Base-by-base conservation (phyloP, 2,113 vertebrate species). In the Cebus imitator region DNA sequence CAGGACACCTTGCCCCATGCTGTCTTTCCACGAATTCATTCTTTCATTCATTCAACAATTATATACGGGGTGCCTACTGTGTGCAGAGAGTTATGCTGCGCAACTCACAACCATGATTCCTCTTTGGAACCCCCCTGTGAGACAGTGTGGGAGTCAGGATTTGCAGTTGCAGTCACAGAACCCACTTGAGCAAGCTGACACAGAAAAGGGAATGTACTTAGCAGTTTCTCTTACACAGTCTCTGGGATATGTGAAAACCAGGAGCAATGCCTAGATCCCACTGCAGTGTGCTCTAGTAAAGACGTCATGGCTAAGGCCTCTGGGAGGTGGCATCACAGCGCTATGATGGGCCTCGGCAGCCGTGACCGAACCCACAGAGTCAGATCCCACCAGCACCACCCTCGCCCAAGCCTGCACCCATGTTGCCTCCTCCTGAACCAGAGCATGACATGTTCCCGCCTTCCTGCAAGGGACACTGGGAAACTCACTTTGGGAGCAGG, bases 81-180 rank as follows among this genome's bases (percentile, higher is more conserved):
- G 50, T 21, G 18, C 40, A 35, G 37, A 23, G 48, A 1, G 9
- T n/a, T n/a, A 32, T 1, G 40, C 57, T 75, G 45, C 76, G 90
- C 57, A 23, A 27, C 23, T 66, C 73, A 13, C n/a, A 35, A 14
- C 11, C 50, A 50, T 16, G 10, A 17, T 27, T 21, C 2, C 48
- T n/a, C 35, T 40, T 43, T 43, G n/a, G 37, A 18, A 43, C 21
- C 8, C 21, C 25, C 27, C 16, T 35, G 2, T 6, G 20, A 16
- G 50, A 35, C 5, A 11, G 21, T 0, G 0, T 0, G 0, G 3
- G 9, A 32, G 20, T 57, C 89, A 66, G 30, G 52, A 21, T 23
- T 50, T 57, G 35, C 52, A 32, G 50, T 23, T 57, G 64, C 12
- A 61, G 17, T 10, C 16, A 35, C 17, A 35, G 52, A 32, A 13